A percentile compares a stretch with the other conserved stretches of the same genome.
phyloP scores from a whole-genome alignment of 2,888 invertebrate species.

The Synergus itoensis region DNA sequence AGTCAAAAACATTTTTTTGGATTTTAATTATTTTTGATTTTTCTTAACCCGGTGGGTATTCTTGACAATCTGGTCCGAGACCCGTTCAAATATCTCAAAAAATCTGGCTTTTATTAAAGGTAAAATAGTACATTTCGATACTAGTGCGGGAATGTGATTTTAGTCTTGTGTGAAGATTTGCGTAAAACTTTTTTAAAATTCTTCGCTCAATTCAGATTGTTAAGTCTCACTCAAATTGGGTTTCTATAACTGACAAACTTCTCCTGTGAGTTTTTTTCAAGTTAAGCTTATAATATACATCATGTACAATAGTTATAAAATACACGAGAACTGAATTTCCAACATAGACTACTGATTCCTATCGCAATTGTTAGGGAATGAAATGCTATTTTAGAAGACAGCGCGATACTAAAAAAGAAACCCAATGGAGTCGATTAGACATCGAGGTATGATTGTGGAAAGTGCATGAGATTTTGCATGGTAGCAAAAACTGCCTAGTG shows the following conservation, averaged over 20 bases:
- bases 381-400: conserved; percentile 12
- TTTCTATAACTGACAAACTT: background rate
- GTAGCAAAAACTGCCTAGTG: conserved; percentile 15
- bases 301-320: conserved; percentile 15
- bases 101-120: no score
- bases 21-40: background rate
- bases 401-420: background rate
- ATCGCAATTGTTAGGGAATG: conserved; percentile 1
- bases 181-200: no score
- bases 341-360: conserved; percentile 3
- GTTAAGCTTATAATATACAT: background rate
- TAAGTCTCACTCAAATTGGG: background rate
- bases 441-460: conserved; percentile 27
- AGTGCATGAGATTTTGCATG: background rate
- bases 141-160: no score
- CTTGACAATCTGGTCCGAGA: no score
- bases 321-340: conserved; percentile 26
- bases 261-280: background rate
- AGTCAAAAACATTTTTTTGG: no score
- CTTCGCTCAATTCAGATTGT: background rate
- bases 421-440: background rate
- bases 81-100: no score
- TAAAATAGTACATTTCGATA: no score
- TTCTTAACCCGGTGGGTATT: background rate
- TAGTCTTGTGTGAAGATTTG: no score